Evolutionary conservation across 2,113 vertebrate species (phyloP).

Genomic region (Pteropus alecto): DNA sequence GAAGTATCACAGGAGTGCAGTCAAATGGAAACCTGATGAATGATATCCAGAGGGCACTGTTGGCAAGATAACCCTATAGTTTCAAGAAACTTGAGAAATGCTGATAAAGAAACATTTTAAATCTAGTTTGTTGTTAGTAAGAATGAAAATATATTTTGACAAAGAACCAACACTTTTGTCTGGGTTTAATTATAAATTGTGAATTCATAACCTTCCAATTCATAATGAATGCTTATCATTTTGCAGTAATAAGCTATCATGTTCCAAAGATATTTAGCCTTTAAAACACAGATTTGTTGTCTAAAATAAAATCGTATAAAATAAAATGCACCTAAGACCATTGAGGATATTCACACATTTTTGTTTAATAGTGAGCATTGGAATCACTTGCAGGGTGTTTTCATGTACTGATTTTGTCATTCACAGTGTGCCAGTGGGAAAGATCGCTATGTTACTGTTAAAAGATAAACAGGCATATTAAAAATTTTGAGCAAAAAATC

Average conservation of each 20-base stretch:
- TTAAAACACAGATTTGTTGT: background rate
- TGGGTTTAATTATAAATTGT: background rate
- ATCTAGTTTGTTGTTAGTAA: background rate
- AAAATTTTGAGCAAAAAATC: background rate
- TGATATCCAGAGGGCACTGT: background rate
- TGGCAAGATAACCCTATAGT: background rate
- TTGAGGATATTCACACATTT: background rate
- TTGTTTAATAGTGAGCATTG: background rate
- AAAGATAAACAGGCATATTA: background rate
- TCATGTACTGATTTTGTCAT: background rate
- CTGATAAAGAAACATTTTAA: slow-evolving; percentile 2
- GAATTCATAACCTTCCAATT: background rate
- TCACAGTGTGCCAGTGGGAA: background rate
- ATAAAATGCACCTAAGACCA: background rate
- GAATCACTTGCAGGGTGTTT: background rate
- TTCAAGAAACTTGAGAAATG: background rate
- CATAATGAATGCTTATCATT: background rate
- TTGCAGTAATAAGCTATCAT: background rate
- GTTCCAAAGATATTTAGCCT: background rate
- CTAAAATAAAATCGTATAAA: background rate
- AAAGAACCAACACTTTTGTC: background rate
- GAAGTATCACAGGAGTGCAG: background rate
- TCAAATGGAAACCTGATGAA: slow-evolving; percentile 2
- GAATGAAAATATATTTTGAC: background rate
- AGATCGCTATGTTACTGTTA: background rate